Evolutionary conservation across 2,888 invertebrate genomes (phyloP).

Genomic region (Lamellibrachia columna): DNA sequence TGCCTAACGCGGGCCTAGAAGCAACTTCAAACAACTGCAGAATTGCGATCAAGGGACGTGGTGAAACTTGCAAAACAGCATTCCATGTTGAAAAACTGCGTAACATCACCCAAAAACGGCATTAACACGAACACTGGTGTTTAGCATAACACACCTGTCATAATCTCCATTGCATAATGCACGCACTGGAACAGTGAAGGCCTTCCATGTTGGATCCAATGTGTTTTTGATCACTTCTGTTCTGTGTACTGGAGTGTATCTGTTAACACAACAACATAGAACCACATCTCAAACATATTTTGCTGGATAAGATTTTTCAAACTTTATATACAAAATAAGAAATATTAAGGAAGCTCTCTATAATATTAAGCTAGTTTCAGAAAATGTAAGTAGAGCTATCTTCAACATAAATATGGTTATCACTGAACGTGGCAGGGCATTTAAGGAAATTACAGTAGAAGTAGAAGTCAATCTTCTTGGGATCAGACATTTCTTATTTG

Average conservation of each 20-base stretch:
- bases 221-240: conserved; percentile 70
- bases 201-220: conserved; percentile 70
- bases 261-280: conserved; percentile 37
- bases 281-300: neutral
- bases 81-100: too few species aligned
- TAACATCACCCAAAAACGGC: too few species aligned
- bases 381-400: neutral
- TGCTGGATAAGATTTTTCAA: neutral
- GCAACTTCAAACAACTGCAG: too few species aligned
- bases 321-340: neutral
- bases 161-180: conserved; percentile 70
- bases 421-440: neutral
- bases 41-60: too few species aligned
- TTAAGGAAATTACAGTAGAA: neutral
- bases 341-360: neutral
- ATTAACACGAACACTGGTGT: too few species aligned
- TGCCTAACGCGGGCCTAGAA: too few species aligned
- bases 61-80: too few species aligned
- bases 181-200: conserved; percentile 67
- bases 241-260: conserved; percentile 69
- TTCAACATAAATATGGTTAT: neutral
- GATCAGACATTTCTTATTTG: neutral
- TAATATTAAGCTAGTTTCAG: neutral
- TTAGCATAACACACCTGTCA: conserved; percentile 55
- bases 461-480: neutral